phyloP scores from a whole-genome alignment of 1,140 invertebrate genomes.

The Drosophila saltans region DNA sequence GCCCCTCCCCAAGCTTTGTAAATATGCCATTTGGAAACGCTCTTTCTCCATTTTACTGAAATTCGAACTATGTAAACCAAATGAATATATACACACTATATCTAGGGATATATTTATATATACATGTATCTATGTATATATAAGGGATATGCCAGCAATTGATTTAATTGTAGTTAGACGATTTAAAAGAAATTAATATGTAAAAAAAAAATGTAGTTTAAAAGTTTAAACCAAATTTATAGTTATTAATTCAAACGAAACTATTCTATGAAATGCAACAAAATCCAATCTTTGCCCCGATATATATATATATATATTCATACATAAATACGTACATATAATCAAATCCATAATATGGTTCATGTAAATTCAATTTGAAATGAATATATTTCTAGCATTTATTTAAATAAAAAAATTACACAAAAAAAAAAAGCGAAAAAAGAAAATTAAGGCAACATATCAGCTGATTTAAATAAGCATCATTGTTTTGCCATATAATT shows the following conservation, averaged over 20 bases:
- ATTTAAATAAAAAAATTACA: constrained; percentile 3
- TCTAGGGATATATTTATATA: not conserved
- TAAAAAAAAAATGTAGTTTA: constrained; percentile 3
- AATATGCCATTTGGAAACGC: constrained; percentile 33
- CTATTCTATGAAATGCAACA: not conserved
- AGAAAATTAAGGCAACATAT: not conserved
- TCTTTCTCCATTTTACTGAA: constrained; percentile 17
- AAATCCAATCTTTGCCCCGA: constrained; percentile 1
- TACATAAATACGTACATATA: not conserved
- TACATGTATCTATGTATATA: not conserved
- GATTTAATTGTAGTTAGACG: constrained; percentile 6
- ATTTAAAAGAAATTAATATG: constrained; percentile 8
- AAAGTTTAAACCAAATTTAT: constrained; percentile 9
- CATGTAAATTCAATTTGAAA: not conserved
- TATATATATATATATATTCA: not conserved
- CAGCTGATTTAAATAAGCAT: constrained; percentile 4
- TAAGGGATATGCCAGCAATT: constrained; percentile 5
- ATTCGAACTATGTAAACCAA: not conserved
- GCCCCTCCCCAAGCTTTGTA: constrained; percentile 31
- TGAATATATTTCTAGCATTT: constrained; percentile 8
- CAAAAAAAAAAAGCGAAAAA: not conserved
- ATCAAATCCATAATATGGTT: not conserved
- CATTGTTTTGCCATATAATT: constrained; percentile 10
- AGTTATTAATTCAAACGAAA: constrained; percentile 1
- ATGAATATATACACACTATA: not conserved